A percentile compares a stretch with the other conserved stretches of the same genome.
Evolutionary conservation across 2,888 invertebrate species (phyloP).

Genomic region (Polietes domitor): DNA sequence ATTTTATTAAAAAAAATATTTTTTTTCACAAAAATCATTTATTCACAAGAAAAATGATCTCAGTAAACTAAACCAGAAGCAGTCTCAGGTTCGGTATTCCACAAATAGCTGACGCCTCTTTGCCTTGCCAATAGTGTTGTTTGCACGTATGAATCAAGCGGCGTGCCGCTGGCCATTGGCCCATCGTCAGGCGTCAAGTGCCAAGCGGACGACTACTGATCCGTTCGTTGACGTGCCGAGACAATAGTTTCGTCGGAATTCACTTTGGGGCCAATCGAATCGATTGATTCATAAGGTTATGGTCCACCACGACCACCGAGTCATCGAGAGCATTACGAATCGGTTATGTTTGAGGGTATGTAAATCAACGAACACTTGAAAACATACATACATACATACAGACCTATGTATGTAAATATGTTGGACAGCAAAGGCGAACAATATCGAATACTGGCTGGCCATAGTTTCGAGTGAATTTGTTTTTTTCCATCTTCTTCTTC

Average conservation of each 20-base stretch:
- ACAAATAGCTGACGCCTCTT: too few relatives aligned
- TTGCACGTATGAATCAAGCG: too few relatives aligned
- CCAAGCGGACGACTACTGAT: not conserved
- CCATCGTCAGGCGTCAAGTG: not conserved
- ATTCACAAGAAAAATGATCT: too few relatives aligned
- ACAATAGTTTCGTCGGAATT: not conserved
- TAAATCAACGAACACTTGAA: too few relatives aligned
- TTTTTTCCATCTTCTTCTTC: not conserved
- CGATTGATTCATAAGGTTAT: conserved; percentile 1
- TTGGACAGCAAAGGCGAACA: not conserved
- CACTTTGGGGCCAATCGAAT: not conserved
- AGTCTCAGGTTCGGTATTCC: too few relatives aligned
- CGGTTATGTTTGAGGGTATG: not conserved
- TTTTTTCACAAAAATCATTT: too few relatives aligned
- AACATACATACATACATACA: not conserved
- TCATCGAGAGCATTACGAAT: not conserved
- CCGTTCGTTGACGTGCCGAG: not conserved
- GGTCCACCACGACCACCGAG: not conserved
- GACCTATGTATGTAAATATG: not conserved
- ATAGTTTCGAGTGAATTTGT: not conserved
- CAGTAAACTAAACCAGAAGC: too few relatives aligned
- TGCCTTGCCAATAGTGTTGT: too few relatives aligned
- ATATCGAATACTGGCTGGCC: not conserved
- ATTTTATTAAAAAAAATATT: too few relatives aligned
- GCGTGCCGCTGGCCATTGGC: not conserved